Evolutionary conservation across 2,113 vertebrate genomes (phyloP), one percentile per base, ranked within the genome.

Genomic region (Eudorcas thomsonii): DNA sequence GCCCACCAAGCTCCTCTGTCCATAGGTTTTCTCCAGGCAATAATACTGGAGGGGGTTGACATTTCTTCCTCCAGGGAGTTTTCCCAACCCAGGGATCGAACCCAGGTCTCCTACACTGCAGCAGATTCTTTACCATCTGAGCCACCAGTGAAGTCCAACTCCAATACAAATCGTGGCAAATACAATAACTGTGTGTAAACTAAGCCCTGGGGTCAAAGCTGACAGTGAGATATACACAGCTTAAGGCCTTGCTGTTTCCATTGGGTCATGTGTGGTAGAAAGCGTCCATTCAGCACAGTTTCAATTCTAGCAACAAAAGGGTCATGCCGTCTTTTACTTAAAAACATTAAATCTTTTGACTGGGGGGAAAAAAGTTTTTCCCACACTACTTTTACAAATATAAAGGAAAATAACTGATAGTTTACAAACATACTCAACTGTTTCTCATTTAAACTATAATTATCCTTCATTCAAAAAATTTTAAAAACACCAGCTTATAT

Each of bases 391-490:
- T 91, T 91, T 91, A 0, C 25, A 96, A 33, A n/a, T 84, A 81
- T 43, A 57, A 91, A 94, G 30, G 21, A 91, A 93, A 96, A 81
- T 45, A 96, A 86, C 30, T 82, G 52, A 55, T 14, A 57, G 33
- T 84, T 94, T 89, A 90, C 10, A 94, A 91, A 95, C 3, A 2
- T 83, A 60, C 17, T 77, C 39, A 2, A 36, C 19, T 45, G 11
- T 64, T 57, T 85, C 26, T 91, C 64, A 91, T 88, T 94, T 77
- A 90, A 98, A 94, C 33, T 88, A n/a, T 57, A 92, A 90, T n/a
- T 52, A 59, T 28, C 26, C 13, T 8, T 94, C 52, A 95, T 80
- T 81, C 52, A 96, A 86, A 95, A 39, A 93, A 43, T 25, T 45
- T 88, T 23, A 7, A 94, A 94, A 93, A 54, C 59, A 36, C 11